Conservation (phyloP, 2,113 vertebrate genomes). For the Hassar affinis region DNA sequence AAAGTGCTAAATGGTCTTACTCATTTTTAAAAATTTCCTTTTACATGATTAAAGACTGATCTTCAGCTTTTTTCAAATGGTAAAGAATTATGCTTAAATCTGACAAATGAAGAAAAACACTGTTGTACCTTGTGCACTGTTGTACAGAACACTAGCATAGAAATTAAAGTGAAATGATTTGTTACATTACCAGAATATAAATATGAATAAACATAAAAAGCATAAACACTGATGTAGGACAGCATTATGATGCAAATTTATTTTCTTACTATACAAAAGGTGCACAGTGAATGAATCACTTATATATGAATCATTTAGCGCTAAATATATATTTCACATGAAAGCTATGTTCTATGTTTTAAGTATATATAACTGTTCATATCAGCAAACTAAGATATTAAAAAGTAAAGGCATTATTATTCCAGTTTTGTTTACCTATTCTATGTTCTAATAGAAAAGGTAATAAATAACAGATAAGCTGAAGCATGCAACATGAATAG, state of each 20-base stretch:
- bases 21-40: conserved; percentile 15
- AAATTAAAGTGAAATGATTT: background rate
- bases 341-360: background rate
- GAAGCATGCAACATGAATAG: background rate
- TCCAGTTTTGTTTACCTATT: background rate
- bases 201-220: too few species aligned
- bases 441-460: background rate
- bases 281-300: background rate
- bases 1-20: conserved; percentile 34
- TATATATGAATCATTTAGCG: background rate
- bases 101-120: background rate
- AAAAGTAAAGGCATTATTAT: background rate
- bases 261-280: background rate
- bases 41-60: conserved; percentile 23
- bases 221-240: background rate
- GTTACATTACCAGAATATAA: background rate
- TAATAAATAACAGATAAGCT: background rate
- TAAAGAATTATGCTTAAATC: background rate
- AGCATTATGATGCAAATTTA: background rate
- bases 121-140: background rate
- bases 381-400: background rate
- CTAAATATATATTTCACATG: background rate
- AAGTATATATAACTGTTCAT: background rate
- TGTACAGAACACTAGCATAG: background rate
- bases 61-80: background rate